These are phyloP conservation scores for Beris morrisii DNA, from an alignment of 2,888 invertebrate genomes.

Conservation along the genomic window DNA sequence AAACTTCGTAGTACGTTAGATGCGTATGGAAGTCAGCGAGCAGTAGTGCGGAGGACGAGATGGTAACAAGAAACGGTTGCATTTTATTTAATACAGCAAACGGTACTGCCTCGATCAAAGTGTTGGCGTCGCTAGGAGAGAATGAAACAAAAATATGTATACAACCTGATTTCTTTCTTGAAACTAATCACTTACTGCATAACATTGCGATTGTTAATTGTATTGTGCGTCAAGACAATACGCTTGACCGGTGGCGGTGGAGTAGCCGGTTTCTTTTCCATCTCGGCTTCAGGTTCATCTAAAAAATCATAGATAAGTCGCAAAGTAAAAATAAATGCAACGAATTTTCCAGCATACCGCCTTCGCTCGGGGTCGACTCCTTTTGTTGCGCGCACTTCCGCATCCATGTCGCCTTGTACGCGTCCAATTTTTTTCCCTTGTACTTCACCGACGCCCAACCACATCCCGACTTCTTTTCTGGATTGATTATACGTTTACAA, in stretches of 20 bases:
- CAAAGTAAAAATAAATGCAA: not conserved
- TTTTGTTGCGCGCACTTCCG: constrained; percentile 67
- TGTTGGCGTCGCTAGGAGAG: constrained; percentile 76
- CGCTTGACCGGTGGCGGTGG: constrained; percentile 65
- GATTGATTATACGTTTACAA: constrained; percentile 88
- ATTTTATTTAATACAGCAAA: constrained; percentile 87
- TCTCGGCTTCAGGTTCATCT: constrained; percentile 64
- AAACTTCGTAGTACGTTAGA: constrained; percentile 89
- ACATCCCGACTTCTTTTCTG: constrained; percentile 88
- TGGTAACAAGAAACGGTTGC: constrained; percentile 87
- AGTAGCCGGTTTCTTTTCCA: constrained; percentile 64
- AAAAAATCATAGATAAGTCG: constrained; percentile 30
- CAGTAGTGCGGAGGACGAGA: constrained; percentile 83
- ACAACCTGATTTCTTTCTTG: not conserved
- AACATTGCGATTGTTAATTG: constrained; percentile 72
- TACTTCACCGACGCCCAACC: constrained; percentile 93
- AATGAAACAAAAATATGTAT: constrained; percentile 6
- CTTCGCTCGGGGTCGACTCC: constrained; percentile 53
- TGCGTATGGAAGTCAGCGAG: constrained; percentile 93
- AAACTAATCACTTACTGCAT: constrained; percentile 66
- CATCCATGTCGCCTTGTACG: constrained; percentile 84
- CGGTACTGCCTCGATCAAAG: constrained; percentile 84
- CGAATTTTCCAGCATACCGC: constrained; percentile 28
- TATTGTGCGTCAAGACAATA: constrained; percentile 74
- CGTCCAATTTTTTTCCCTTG: constrained; percentile 83